A percentile compares a stretch with the other conserved stretches of the same genome.
Conservation (phyloP, 1,140 invertebrate species). For the Anoplolepis gracilipes region DNA sequence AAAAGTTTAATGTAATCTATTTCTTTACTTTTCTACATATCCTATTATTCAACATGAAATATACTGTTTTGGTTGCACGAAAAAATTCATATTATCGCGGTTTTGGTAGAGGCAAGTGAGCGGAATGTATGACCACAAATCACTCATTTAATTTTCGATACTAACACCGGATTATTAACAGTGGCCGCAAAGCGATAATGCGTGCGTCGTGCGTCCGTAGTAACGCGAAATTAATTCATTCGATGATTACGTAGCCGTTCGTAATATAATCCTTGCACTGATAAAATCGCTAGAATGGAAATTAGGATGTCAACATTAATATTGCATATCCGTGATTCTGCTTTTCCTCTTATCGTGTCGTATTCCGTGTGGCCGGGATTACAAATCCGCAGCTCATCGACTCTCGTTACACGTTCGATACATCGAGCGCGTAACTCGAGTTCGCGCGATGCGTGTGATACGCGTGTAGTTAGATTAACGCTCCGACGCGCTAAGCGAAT, state of each 20-base stretch:
- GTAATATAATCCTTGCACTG: constrained; percentile 36
- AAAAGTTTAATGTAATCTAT: neutral
- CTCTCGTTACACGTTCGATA: constrained; percentile 34
- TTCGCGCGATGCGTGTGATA: neutral
- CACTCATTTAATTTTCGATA: constrained; percentile 58
- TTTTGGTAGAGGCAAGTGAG: neutral
- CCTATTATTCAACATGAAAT: neutral
- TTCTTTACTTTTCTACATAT: neutral
- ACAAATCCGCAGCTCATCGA: neutral
- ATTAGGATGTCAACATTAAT: constrained; percentile 65
- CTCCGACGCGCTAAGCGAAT: constrained; percentile 64
- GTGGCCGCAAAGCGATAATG: constrained; percentile 46
- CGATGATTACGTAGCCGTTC: constrained; percentile 46
- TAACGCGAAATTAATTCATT: constrained; percentile 70
- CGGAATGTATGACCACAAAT: neutral
- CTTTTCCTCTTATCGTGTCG: constrained; percentile 33
- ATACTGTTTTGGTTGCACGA: neutral
- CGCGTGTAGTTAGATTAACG: constrained; percentile 62
- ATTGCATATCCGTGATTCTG: constrained; percentile 15
- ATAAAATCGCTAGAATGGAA: constrained; percentile 62
- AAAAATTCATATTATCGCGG: neutral
- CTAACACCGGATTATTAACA: constrained; percentile 58
- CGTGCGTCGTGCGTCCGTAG: constrained; percentile 12
- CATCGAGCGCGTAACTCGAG: neutral
- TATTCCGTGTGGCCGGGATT: neutral